A percentile compares a stretch with the other conserved stretches of the same genome.
These are phyloP conservation scores for Amblyopsis rosae DNA, from an alignment of 2,113 vertebrate genomes.

Conservation along the genomic window DNA sequence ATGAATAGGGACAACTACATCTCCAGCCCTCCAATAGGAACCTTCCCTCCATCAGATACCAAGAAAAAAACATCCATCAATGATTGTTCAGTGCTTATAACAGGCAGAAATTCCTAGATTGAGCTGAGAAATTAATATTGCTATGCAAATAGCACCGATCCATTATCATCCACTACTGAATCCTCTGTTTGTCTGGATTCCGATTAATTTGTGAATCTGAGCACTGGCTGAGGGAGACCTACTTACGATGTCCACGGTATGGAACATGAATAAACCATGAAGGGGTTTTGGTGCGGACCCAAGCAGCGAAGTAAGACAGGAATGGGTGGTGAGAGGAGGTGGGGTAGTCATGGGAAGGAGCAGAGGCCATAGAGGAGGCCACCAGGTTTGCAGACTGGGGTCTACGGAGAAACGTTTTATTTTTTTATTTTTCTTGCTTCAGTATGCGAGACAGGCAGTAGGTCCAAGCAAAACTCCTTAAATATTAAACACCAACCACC, in stretches of 20 bases:
- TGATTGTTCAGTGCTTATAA: constrained; percentile 12
- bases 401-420: constrained; percentile 44
- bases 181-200: constrained; percentile 51
- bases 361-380: constrained; percentile 5
- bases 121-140: constrained; percentile 50
- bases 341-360: constrained; percentile 11
- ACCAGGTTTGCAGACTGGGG: constrained; percentile 50
- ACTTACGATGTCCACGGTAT: constrained; percentile 52
- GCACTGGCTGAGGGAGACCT: constrained; percentile 39
- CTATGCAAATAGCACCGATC: constrained; percentile 56
- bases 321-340: constrained; percentile 8
- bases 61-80: constrained; percentile 37
- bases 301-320: constrained; percentile 28
- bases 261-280: constrained; percentile 67
- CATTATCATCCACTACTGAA: constrained; percentile 45
- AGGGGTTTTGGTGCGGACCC: constrained; percentile 40
- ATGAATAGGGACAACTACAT: constrained; percentile 57
- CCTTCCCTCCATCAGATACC: background rate
- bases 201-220: constrained; percentile 46
- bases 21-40: constrained; percentile 21
- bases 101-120: constrained; percentile 21
- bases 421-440: constrained; percentile 34
- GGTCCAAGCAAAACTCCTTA: constrained; percentile 65
- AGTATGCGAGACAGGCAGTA: constrained; percentile 67
- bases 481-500: constrained; percentile 75